These are phyloP conservation scores for Mythimna impura DNA, from an alignment of 2,888 invertebrate species.

Conservation along the genomic window DNA sequence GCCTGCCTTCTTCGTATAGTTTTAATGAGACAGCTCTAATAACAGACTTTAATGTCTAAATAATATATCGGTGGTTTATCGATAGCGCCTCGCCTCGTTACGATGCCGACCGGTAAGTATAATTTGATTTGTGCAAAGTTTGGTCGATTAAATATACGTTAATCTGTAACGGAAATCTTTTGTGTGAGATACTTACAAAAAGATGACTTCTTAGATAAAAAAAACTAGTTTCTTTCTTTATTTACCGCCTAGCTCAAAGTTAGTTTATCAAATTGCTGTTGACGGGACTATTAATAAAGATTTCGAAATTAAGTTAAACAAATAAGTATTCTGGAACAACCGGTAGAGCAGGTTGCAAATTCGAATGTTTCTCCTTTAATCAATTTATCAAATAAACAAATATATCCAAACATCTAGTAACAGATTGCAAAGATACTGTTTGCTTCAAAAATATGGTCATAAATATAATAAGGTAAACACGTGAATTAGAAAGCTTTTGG, in stretches of 20 bases:
- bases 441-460: neutral
- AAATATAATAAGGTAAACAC: neutral
- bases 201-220: neutral
- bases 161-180: constrained; percentile 43
- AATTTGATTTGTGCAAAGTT: constrained; percentile 53
- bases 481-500: neutral
- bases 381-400: constrained; percentile 7
- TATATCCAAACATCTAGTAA: neutral
- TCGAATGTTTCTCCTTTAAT: neutral
- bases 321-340: neutral
- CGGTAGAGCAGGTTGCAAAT: constrained; percentile 10
- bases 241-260: neutral
- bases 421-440: constrained; percentile 2
- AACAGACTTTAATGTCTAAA: constrained; percentile 53
- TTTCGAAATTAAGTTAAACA: neutral
- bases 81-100: constrained; percentile 50
- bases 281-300: neutral
- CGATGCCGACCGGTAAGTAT: constrained; percentile 31
- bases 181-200: constrained; percentile 13
- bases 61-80: constrained; percentile 52
- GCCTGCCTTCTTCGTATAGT: constrained; percentile 54
- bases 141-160: constrained; percentile 13
- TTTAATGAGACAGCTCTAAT: constrained; percentile 67
- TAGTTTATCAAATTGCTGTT: neutral
- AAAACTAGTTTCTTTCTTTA: neutral